Evolutionary conservation across 2,888 invertebrate species (phyloP).

Genomic region (Sipha maydis): DNA sequence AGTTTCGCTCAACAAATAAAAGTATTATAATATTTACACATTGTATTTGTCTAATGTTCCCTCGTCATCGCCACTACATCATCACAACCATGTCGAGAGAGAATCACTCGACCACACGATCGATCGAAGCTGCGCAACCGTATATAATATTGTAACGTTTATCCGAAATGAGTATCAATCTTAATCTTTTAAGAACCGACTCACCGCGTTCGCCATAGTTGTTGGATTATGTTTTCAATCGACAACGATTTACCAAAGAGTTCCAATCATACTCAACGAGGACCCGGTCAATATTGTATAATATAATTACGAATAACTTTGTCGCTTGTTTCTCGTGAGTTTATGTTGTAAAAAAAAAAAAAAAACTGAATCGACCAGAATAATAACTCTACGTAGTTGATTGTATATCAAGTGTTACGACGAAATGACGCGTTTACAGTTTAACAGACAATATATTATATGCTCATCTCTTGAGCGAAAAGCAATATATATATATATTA

Average conservation of each 20-base stretch:
- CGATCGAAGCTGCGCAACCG: too few relatives aligned
- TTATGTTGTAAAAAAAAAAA: neutral
- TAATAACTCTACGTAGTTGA: too few relatives aligned
- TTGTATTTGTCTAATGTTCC: neutral
- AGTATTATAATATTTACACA: neutral
- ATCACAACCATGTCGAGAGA: neutral
- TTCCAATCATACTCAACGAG: neutral
- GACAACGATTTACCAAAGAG: neutral
- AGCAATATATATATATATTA: conserved; percentile 20
- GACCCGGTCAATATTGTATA: neutral
- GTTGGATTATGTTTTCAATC: neutral
- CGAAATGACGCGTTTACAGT: neutral
- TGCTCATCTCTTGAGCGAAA: neutral
- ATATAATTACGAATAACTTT: too few relatives aligned
- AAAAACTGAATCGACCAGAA: too few relatives aligned
- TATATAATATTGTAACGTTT: too few relatives aligned
- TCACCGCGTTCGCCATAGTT: neutral
- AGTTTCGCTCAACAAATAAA: conserved; percentile 57
- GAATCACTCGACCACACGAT: too few relatives aligned
- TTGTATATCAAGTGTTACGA: too few relatives aligned
- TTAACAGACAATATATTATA: neutral
- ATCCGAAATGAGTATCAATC: neutral
- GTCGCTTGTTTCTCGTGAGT: neutral
- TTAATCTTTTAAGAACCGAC: neutral
- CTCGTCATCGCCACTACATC: neutral